Evolutionary conservation across 1,140 invertebrate genomes (phyloP).

Genomic region (Lordiphosa stackelbergi): DNA sequence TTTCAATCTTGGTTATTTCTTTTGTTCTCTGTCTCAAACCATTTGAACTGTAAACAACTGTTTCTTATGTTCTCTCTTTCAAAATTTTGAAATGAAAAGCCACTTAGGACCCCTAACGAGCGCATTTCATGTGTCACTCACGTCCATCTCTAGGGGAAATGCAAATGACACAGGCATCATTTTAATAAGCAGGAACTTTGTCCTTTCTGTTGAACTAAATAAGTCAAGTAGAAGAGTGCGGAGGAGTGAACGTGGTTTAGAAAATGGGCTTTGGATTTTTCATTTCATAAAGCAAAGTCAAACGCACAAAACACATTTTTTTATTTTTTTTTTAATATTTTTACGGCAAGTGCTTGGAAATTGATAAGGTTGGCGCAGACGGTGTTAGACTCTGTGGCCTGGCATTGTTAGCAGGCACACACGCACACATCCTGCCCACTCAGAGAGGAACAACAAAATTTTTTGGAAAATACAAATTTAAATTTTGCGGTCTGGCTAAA

Average conservation of each 20-base stretch:
- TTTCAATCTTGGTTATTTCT: too few relatives aligned
- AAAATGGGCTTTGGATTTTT: slow-evolving; percentile 15
- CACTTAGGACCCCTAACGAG: too few relatives aligned
- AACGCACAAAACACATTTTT: slow-evolving; percentile 17
- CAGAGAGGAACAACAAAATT: background rate
- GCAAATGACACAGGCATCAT: slow-evolving; percentile 59
- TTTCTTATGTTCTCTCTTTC: too few relatives aligned
- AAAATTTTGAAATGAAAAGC: too few relatives aligned
- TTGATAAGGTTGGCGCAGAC: slow-evolving; percentile 60
- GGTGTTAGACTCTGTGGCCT: slow-evolving; percentile 12
- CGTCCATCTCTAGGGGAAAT: slow-evolving; percentile 26
- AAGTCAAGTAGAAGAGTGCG: slow-evolving; percentile 59
- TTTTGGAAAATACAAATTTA: slow-evolving; percentile 61
- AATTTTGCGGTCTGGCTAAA: slow-evolving; percentile 59
- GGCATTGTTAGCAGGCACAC: slow-evolving; percentile 52
- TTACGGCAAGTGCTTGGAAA: slow-evolving; percentile 65
- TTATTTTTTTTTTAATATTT: slow-evolving; percentile 50
- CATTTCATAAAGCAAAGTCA: slow-evolving; percentile 27
- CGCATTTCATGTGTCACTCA: background rate
- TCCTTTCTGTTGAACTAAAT: slow-evolving; percentile 51
- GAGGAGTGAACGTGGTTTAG: background rate
- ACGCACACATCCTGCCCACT: slow-evolving; percentile 1
- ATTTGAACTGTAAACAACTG: too few relatives aligned
- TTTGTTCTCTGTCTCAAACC: too few relatives aligned
- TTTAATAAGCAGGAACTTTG: slow-evolving; percentile 61